Conservation (phyloP, 2,797 vertebrate genomes). For the Labroides dimidiatus region DNA sequence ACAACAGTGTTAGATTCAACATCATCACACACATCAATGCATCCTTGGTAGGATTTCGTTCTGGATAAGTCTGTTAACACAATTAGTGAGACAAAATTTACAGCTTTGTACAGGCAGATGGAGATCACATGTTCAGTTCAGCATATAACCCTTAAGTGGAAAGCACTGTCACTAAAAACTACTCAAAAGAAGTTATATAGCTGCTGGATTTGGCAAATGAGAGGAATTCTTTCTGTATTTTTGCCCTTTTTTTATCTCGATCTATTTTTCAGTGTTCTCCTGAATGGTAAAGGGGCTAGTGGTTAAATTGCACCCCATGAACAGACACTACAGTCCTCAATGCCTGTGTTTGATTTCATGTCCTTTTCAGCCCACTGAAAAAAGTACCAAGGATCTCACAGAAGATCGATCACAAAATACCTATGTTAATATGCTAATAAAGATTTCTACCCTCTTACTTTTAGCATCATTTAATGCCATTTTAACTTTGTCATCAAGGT, state of each 20-base stretch:
- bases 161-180: slow-evolving; percentile 4
- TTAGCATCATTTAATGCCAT: background rate
- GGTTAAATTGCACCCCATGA: too few species aligned
- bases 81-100: slow-evolving; percentile 47
- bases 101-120: slow-evolving; percentile 61
- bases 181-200: slow-evolving; percentile 14
- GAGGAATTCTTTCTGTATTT: slow-evolving; percentile 1
- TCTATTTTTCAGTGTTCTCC: slow-evolving; percentile 2
- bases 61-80: slow-evolving; percentile 43
- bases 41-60: slow-evolving; percentile 63
- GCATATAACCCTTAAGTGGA: slow-evolving; percentile 10
- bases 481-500: slow-evolving; percentile 10
- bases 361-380: background rate
- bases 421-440: background rate
- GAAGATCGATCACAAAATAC: slow-evolving; percentile 3
- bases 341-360: too few species aligned
- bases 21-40: slow-evolving; percentile 59
- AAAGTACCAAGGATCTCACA: slow-evolving; percentile 1
- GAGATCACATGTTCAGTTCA: slow-evolving; percentile 5
- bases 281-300: slow-evolving; percentile 8
- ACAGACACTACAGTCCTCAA: too few species aligned
- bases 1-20: slow-evolving; percentile 52
- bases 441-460: slow-evolving; percentile 4
- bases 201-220: slow-evolving; percentile 47
- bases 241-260: background rate